phyloP scores from a whole-genome alignment of 2,888 invertebrate genomes.

The Drosophila austrosaltans region DNA sequence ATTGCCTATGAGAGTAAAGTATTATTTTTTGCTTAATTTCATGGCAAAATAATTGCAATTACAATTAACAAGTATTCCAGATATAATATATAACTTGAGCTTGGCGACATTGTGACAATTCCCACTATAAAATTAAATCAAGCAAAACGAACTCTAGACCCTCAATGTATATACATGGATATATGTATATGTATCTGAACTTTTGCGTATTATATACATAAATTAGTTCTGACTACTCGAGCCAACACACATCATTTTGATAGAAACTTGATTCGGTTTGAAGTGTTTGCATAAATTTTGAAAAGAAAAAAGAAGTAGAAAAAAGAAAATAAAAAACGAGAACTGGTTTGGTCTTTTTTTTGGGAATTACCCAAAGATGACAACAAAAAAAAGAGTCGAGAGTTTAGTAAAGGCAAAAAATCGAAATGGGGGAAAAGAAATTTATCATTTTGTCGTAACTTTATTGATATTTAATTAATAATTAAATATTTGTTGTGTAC shows the following conservation, averaged over 20 bases:
- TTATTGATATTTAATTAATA: conserved; percentile 5
- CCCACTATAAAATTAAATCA: not conserved
- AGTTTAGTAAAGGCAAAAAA: not conserved
- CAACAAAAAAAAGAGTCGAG: not conserved
- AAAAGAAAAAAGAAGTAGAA: not conserved
- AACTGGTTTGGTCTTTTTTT: not conserved
- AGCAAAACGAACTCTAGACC: not conserved
- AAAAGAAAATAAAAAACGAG: too few relatives aligned
- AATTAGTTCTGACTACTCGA: too few relatives aligned
- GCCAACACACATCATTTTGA: not conserved
- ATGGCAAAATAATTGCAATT: conserved; percentile 38
- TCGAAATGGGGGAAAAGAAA: not conserved
- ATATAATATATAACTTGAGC: conserved; percentile 28
- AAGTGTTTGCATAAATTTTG: not conserved
- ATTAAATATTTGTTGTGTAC: not conserved
- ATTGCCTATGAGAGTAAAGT: not conserved
- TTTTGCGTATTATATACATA: not conserved
- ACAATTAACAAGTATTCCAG: not conserved
- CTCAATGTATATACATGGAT: not conserved
- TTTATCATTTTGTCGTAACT: not conserved
- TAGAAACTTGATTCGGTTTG: not conserved
- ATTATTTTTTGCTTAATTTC: conserved; percentile 15
- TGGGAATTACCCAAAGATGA: not conserved
- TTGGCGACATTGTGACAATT: not conserved
- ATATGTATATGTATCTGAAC: not conserved